phyloP scores from a whole-genome alignment of 2,888 invertebrate species.

The Drosophila emarginata region DNA sequence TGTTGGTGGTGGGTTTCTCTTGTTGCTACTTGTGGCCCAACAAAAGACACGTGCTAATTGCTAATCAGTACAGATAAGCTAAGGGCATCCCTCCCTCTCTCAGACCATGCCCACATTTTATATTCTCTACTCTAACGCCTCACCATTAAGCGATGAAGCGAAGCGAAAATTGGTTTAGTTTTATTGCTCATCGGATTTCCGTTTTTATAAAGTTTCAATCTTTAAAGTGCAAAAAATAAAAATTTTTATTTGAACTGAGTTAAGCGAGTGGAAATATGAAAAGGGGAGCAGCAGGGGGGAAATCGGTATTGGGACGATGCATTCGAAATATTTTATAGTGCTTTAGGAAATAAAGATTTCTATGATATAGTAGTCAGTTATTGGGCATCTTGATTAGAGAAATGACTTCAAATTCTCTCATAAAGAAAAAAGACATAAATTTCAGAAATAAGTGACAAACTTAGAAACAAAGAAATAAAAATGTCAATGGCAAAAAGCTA shows the following conservation, averaged over 20 bases:
- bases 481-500: background rate
- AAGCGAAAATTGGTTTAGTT: conserved; percentile 47
- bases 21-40: conserved; percentile 25
- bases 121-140: conserved; percentile 8
- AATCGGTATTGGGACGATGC: background rate
- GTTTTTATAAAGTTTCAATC: conserved; percentile 3
- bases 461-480: background rate
- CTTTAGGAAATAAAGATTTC: background rate
- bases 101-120: background rate
- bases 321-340: background rate
- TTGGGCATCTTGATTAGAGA: no score
- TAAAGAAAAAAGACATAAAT: background rate
- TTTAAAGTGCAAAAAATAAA: conserved; percentile 5
- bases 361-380: no score
- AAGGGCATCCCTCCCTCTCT: conserved; percentile 11
- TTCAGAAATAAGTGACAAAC: background rate
- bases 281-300: background rate
- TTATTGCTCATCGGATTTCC: conserved; percentile 22
- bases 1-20: conserved; percentile 37
- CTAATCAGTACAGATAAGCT: conserved; percentile 69
- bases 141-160: conserved; percentile 53
- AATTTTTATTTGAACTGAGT: background rate
- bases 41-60: conserved; percentile 71
- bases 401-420: background rate
- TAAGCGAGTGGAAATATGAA: background rate